Conservation (phyloP, 2,797 vertebrate genomes). For the Harpagifer antarcticus region DNA sequence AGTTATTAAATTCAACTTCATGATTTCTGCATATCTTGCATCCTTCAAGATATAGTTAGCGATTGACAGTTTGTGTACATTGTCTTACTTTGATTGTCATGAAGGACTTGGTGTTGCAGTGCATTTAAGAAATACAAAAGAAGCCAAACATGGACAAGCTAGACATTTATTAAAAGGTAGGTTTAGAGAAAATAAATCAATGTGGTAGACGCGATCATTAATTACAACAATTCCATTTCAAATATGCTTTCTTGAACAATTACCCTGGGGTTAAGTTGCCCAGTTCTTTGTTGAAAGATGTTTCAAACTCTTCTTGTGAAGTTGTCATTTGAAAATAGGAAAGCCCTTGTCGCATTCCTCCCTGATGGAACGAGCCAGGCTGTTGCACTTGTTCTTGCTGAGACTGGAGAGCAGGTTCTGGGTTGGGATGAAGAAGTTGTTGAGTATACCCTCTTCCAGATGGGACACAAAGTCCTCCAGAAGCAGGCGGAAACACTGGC, state of each 20-base stretch:
- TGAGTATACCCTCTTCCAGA: conserved; percentile 37
- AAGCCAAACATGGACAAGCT: not conserved
- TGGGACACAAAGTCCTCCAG: conserved; percentile 60
- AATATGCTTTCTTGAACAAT: not conserved
- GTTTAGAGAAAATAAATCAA: not conserved
- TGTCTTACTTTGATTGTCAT: not conserved
- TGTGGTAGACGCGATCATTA: not conserved
- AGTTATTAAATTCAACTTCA: too few relatives aligned
- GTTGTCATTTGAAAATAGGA: conserved; percentile 63
- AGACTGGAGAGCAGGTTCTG: conserved; percentile 74
- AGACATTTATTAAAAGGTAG: not conserved
- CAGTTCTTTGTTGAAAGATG: too few relatives aligned
- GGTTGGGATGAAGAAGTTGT: conserved; percentile 81
- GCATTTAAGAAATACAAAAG: not conserved
- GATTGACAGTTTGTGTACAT: not conserved
- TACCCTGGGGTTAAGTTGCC: not conserved
- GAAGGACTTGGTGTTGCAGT: not conserved
- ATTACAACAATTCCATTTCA: not conserved
- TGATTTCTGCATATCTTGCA: too few relatives aligned
- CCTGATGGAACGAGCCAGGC: conserved; percentile 49
- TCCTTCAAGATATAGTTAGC: too few relatives aligned
- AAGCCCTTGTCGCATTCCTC: conserved; percentile 52
- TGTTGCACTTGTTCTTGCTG: not conserved
- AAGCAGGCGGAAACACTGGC: conserved; percentile 69
- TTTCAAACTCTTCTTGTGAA: not conserved